Evolutionary conservation across 2,797 vertebrate species (phyloP).

Genomic region (Hippopotamyrus pictus): DNA sequence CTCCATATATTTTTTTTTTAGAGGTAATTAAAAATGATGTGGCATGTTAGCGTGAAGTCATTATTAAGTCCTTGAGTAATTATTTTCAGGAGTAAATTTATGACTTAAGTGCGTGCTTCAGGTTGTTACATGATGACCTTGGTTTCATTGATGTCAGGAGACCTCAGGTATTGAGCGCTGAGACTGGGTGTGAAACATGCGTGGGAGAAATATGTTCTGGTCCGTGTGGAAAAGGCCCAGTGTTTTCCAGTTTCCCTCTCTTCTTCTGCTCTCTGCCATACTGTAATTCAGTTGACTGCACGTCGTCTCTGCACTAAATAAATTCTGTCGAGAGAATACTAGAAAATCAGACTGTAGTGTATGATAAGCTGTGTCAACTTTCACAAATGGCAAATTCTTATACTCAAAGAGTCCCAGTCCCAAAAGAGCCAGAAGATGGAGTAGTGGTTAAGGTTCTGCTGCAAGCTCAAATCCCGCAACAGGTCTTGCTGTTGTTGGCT

Average conservation of each 20-base stretch:
- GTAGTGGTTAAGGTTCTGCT: not conserved
- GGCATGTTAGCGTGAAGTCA: constrained; percentile 60
- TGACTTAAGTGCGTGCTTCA: constrained; percentile 57
- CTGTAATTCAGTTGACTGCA: not conserved
- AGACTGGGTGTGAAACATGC: not conserved
- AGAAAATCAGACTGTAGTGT: not conserved
- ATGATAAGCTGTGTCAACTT: not conserved
- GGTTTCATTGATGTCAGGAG: constrained; percentile 50
- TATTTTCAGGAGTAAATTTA: constrained; percentile 50
- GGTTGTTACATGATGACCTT: constrained; percentile 56
- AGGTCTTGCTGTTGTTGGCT: not conserved
- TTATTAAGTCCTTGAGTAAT: constrained; percentile 51
- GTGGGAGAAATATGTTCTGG: not conserved
- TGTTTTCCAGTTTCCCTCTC: not conserved
- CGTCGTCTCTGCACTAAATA: not conserved
- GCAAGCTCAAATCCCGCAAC: not conserved
- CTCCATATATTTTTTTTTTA: constrained; percentile 35
- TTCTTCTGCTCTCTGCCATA: not conserved
- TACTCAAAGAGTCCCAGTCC: not conserved
- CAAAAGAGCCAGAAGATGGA: not conserved
- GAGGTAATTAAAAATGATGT: constrained; percentile 66
- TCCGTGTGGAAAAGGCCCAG: not conserved
- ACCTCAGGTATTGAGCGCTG: not conserved
- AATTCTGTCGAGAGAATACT: not conserved
- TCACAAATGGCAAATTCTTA: not conserved